These are phyloP conservation scores for Phortica magna DNA, from an alignment of 2,888 invertebrate species.

Conservation along the genomic window DNA sequence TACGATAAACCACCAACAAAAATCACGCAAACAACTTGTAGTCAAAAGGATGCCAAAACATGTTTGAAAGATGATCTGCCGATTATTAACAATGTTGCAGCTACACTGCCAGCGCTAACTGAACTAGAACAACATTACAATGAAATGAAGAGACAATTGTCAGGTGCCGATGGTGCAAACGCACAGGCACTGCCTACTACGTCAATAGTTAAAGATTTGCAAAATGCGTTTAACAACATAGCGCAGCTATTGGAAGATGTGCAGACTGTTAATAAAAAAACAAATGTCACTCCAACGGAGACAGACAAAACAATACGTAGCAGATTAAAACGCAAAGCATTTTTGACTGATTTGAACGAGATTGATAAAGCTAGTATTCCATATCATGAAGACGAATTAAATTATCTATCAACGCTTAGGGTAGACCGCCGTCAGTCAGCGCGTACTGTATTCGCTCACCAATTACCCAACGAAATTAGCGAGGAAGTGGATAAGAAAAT, in stretches of 20 bases:
- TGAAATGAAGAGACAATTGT: neutral
- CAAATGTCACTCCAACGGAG: neutral
- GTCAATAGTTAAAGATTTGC: neutral
- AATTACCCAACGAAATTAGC: neutral
- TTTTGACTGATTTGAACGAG: neutral
- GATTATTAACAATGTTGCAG: neutral
- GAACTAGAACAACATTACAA: neutral
- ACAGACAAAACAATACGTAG: neutral
- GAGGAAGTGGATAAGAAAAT: neutral
- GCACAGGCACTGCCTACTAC: neutral
- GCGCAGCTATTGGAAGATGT: neutral
- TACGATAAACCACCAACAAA: constrained; percentile 57
- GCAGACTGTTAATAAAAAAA: neutral
- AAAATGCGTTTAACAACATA: neutral
- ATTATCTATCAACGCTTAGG: neutral
- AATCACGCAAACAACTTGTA: neutral
- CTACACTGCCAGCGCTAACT: neutral
- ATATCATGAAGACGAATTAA: neutral
- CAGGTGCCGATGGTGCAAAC: neutral
- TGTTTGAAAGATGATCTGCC: neutral
- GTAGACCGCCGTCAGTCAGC: neutral
- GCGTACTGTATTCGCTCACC: neutral
- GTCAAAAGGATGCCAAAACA: neutral
- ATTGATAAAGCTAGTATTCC: neutral
- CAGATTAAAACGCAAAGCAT: neutral